These are phyloP conservation scores for Branchellion lobata DNA, from an alignment of 2,888 invertebrate species.

Conservation along the genomic window DNA sequence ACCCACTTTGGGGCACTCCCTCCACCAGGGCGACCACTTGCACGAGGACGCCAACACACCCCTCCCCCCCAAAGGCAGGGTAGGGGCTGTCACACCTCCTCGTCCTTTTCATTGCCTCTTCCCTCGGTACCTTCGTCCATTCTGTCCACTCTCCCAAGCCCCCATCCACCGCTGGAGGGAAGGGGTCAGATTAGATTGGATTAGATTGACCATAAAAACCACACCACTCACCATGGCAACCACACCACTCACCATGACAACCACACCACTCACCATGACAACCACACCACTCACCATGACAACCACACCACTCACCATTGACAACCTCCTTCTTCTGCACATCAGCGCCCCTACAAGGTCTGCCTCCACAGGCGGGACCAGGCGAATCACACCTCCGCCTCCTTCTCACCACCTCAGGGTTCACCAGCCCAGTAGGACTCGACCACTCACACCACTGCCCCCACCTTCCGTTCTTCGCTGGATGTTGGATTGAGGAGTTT, in stretches of 20 bases:
- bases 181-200: too few species aligned
- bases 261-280: slow-evolving; percentile 53
- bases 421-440: slow-evolving; percentile 5
- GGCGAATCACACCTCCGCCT: slow-evolving; percentile 59
- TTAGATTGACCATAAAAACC: too few species aligned
- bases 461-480: slow-evolving; percentile 49
- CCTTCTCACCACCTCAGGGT: slow-evolving; percentile 55
- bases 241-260: slow-evolving; percentile 51
- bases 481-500: not conserved
- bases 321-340: slow-evolving; percentile 51
- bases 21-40: not conserved
- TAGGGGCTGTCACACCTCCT: slow-evolving; percentile 31
- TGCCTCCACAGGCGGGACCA: slow-evolving; percentile 57
- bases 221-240: not conserved
- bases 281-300: not conserved
- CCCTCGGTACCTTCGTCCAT: not conserved
- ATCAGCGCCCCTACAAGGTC: slow-evolving; percentile 55
- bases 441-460: slow-evolving; percentile 46
- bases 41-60: slow-evolving; percentile 13
- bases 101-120: slow-evolving; percentile 10
- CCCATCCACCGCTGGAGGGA: slow-evolving; percentile 21
- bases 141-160: slow-evolving; percentile 21
- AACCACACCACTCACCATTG: not conserved
- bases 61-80: slow-evolving; percentile 16
- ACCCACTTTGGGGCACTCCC: not conserved